These are phyloP conservation scores for Sternarchorhynchus goeldii DNA, from an alignment of 2,797 vertebrate genomes.

Conservation along the genomic window DNA sequence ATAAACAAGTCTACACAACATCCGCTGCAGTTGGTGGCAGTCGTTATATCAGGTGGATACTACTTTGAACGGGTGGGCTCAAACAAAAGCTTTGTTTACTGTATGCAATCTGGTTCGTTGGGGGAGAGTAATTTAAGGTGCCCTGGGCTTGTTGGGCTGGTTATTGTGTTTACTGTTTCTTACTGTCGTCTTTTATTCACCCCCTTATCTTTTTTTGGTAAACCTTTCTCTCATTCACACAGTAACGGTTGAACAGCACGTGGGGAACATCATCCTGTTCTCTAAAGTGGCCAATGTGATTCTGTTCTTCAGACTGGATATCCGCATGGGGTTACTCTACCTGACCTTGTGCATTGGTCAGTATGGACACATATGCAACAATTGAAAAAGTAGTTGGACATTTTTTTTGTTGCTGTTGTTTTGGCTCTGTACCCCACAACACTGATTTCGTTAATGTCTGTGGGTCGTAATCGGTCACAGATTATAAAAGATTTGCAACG, in stretches of 20 bases:
- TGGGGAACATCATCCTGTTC: conserved; percentile 97
- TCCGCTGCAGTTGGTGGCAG: not conserved
- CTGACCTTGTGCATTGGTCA: conserved; percentile 91
- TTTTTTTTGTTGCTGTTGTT: not conserved
- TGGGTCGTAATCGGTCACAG: too few species aligned
- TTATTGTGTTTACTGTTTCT: conserved; percentile 5
- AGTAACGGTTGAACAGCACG: conserved; percentile 96
- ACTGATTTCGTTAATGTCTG: not conserved
- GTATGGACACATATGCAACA: conserved; percentile 46
- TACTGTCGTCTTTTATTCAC: not conserved
- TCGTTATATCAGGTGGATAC: not conserved
- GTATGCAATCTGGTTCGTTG: conserved; percentile 23
- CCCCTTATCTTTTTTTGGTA: not conserved
- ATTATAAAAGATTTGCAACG: too few species aligned
- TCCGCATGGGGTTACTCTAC: conserved; percentile 93
- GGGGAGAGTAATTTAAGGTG: not conserved
- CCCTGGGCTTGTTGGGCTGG: not conserved
- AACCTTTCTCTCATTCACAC: conserved; percentile 14
- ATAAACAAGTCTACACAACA: not conserved
- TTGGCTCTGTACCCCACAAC: not conserved
- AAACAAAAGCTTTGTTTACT: conserved; percentile 26
- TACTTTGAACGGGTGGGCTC: conserved; percentile 1
- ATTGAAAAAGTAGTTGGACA: not conserved
- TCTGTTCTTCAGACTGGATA: conserved; percentile 94
- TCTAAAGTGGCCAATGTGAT: conserved; percentile 95